Percentiles rank a stretch among this genome's conserved stretches.
These are phyloP conservation scores for Formicarius rufipectus DNA, from an alignment of 2,113 vertebrate species.

Conservation along the genomic window DNA sequence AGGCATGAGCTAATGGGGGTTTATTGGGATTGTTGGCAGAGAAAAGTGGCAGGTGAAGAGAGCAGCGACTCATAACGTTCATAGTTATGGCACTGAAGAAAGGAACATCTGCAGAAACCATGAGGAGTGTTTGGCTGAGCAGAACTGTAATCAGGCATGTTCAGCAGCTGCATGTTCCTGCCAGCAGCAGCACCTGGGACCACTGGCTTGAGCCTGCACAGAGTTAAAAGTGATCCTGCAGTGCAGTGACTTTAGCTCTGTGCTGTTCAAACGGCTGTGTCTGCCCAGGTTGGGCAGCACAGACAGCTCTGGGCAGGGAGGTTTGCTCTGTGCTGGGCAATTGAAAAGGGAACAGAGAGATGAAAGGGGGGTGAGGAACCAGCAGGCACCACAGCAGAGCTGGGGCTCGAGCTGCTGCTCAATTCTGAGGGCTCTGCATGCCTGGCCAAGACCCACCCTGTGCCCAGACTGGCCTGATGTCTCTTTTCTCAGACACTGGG, in stretches of 20 bases:
- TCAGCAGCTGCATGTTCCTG: not conserved
- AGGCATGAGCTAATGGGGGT: constrained; percentile 31
- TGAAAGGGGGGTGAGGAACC: not conserved
- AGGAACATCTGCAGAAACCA: constrained; percentile 25
- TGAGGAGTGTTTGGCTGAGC: not conserved
- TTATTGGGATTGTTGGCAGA: constrained; percentile 25
- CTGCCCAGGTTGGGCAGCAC: not conserved
- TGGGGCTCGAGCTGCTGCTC: not conserved
- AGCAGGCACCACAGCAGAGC: not conserved
- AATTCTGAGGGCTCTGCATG: not conserved
- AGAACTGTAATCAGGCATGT: constrained; percentile 1
- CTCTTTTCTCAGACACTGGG: not conserved
- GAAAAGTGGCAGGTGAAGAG: constrained; percentile 34
- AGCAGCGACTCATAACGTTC: not conserved
- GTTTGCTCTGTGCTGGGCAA: not conserved
- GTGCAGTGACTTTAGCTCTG: not conserved
- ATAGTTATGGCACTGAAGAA: not conserved
- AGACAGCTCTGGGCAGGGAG: not conserved
- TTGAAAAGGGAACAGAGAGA: not conserved
- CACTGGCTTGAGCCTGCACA: not conserved
- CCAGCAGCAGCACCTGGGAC: constrained; percentile 27
- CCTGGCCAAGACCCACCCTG: not conserved
- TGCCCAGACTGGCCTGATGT: not conserved
- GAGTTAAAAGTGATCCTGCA: constrained; percentile 40
- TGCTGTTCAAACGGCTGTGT: not conserved